Base-by-base conservation (phyloP, 1,140 invertebrate species). In the Ladona fulva region DNA sequence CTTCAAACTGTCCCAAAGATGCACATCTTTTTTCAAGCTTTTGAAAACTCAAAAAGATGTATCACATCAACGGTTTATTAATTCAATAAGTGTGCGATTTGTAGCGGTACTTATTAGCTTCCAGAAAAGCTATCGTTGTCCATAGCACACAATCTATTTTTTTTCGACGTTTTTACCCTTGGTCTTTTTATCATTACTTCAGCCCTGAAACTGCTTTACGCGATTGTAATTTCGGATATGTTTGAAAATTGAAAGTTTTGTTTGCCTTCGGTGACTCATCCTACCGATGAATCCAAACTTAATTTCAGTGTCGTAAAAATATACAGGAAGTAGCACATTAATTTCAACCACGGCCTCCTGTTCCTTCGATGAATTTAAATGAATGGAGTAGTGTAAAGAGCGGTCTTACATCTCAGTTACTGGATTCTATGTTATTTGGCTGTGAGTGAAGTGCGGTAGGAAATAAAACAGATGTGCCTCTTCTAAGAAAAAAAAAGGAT, bases 141-240 rank as follows among this genome's bases (percentile, higher is more conserved):
- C 52, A 19, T 22, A 19, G 52, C 52, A 66, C 52, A 66, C 52
- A 5, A 66, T 66, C n/a, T 6, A 66, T 19, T 66, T 19, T 66
- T 66, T 22, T 66, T 1, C 5, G n/a, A 6, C 12, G 1, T 22
- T 22, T 66, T 66, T 19, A 66, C 29, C 29, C 8, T 37, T 66
- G 52, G 3, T 66, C 12, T 22, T 5, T 66, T 66, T 3, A 1
- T 66, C n/a, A 66, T 66, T 5, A 22, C 52, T 66, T 66, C 52
- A 66, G 52, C 1, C 52, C 52, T 66, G n/a, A 37, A 37, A 37
- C 29, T 37, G 29, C 29, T 37, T 66, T 12, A 12, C 52, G n/a
- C 14, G n/a, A 66, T 66, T 22, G 52, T 66, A 66, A 66, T 66
- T 66, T 66, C n/a, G 52, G 52, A 66, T 66, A 66, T 66, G 52